Evolutionary conservation across 2,888 invertebrate genomes (phyloP), one percentile per base, ranked within the genome.

Genomic region (Parapristionchus giblindavisi): DNA sequence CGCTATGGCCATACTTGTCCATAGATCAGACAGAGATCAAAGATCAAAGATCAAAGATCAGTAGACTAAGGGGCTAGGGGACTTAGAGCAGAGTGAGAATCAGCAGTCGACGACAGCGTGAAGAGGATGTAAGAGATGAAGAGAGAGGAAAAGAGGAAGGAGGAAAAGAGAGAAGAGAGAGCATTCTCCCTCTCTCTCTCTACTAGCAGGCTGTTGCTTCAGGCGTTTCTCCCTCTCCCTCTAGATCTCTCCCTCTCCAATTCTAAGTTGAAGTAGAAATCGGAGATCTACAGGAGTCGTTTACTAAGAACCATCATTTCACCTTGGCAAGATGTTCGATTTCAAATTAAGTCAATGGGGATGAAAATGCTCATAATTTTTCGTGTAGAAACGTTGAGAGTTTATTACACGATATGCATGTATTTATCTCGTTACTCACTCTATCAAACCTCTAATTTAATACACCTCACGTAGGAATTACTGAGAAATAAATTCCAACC

Each of bases 1-100:
- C 52, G 83, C 82, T 48, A 83, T 82, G 43, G 83, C 83, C 83
- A 83, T 83, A 40, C 63, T 40, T 4, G 40, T 17, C 27, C 36
- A 61, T 17, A 32, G 17, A 14, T 21, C 27, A 32, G 38, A 29
- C 29, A 29, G 1, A 34, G 48, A 51, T n/a, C n/a, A n/a, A 21
- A 32, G 38, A 27, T 38, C 29, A 56, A 56, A 27, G 3, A 40
- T 29, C 56, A n/a, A 29, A 27, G 21, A 56, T 40, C 27, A 56
- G 6, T 8, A 8, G 8, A 29, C 14, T 40, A 4, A 38, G 56
- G 36, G 27, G 40, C 43, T 43, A 43, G n/a, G 14, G 38, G 14
- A 34, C 14, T 24, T 38, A 61, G 27, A 65, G 63, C n/a, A n/a
- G n/a, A n/a, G 63, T 65, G 63, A 43, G 63, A 65, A 65, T 40